Conservation (phyloP, 2,113 vertebrate genomes). For the Pygoscelis antarcticus region DNA sequence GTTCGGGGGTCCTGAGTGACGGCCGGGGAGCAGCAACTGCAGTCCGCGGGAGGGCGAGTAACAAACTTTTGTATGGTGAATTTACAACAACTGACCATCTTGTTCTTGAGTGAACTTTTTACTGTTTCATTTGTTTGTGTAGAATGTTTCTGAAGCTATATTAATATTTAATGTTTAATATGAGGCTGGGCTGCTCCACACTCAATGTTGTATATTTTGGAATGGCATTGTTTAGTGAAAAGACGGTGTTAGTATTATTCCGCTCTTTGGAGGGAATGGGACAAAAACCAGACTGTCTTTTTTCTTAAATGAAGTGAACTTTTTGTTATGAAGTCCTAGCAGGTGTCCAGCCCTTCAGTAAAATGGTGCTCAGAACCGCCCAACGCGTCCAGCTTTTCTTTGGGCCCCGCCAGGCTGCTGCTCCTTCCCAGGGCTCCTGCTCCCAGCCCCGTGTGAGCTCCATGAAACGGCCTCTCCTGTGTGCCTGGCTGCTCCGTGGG, state of each 20-base stretch:
- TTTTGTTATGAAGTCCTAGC: constrained; percentile 60
- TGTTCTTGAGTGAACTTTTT: constrained; percentile 46
- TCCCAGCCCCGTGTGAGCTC: neutral
- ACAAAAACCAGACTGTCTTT: constrained; percentile 30
- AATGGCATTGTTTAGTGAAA: constrained; percentile 44
- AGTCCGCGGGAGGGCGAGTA: fast-evolving
- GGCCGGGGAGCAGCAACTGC: neutral
- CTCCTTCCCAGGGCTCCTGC: neutral
- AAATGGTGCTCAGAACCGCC: constrained; percentile 70
- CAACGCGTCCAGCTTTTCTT: constrained; percentile 18
- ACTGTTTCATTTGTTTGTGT: constrained; percentile 56
- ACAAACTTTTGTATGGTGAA: neutral
- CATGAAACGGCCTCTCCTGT: fast-evolving
- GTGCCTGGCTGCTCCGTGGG: neutral
- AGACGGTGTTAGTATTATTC: constrained; percentile 13
- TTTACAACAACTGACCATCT: constrained; percentile 2
- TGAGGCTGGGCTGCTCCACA: constrained; percentile 29
- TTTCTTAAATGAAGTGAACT: constrained; percentile 57
- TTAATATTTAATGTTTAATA: constrained; percentile 60
- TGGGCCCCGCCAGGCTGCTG: neutral
- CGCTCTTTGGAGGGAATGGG: constrained; percentile 4
- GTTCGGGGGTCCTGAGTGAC: fast-evolving
- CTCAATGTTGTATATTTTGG: constrained; percentile 63
- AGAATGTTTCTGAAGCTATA: constrained; percentile 49
- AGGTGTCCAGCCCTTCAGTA: constrained; percentile 63